A percentile compares a stretch with the other conserved stretches of the same genome.
phyloP scores from a whole-genome alignment of 2,113 vertebrate genomes.

The Cottus gobio region DNA sequence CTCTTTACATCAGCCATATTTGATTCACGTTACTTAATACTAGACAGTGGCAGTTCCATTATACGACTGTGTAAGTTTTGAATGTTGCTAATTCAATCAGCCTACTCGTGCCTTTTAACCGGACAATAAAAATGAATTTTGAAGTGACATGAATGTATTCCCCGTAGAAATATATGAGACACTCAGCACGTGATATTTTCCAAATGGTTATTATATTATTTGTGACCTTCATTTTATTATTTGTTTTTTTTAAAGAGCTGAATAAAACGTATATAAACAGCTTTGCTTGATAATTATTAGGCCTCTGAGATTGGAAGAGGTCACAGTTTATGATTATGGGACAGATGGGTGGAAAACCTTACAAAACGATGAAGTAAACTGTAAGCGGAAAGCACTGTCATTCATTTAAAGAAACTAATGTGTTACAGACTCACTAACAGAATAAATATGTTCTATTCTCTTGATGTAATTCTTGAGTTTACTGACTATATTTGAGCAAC shows the following conservation, averaged over 20 bases:
- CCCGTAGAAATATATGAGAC: constrained; percentile 3
- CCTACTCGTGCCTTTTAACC: constrained; percentile 62
- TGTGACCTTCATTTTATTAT: constrained; percentile 3
- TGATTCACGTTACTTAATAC: neutral
- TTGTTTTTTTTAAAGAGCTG: constrained; percentile 3
- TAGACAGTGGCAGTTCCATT: neutral
- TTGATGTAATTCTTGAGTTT: neutral
- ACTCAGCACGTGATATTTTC: neutral
- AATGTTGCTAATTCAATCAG: constrained; percentile 28
- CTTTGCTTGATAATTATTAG: neutral
- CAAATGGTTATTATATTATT: neutral
- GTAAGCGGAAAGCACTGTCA: neutral
- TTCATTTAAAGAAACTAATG: neutral
- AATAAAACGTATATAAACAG: neutral
- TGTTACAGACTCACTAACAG: neutral
- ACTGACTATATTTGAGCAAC: neutral
- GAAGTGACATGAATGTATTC: constrained; percentile 8
- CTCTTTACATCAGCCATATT: neutral
- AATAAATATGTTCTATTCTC: constrained; percentile 4
- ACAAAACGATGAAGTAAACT: neutral
- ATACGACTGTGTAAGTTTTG: constrained; percentile 11
- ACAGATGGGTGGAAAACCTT: neutral
- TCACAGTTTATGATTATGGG: neutral
- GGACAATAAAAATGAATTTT: constrained; percentile 44
- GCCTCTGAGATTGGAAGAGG: neutral